Percentiles rank a stretch among this genome's conserved stretches.
Evolutionary conservation across 2,888 invertebrate species (phyloP).

Genomic region (Cryptus armator): DNA sequence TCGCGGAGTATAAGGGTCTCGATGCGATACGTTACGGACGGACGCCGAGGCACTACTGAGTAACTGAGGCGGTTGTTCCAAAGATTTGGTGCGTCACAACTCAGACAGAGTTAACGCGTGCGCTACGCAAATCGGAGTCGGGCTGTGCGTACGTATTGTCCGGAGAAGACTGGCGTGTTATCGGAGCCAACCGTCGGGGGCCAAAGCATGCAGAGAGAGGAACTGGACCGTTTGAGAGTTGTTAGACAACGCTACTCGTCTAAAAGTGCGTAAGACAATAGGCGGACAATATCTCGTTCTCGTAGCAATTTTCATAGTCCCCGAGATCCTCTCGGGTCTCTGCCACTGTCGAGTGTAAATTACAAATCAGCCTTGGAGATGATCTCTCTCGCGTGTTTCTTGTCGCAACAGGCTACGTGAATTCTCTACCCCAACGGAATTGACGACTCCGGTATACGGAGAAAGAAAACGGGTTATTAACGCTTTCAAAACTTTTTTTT

Average conservation of each 20-base stretch:
- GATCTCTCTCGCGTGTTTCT: slow-evolving; percentile 61
- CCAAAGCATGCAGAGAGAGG: slow-evolving; percentile 33
- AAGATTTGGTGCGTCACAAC: slow-evolving; percentile 13
- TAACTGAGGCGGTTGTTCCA: slow-evolving; percentile 15
- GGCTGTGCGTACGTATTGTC: slow-evolving; percentile 37
- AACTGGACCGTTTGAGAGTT: slow-evolving; percentile 62
- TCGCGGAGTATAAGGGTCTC: too few relatives aligned
- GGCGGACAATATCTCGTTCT: slow-evolving; percentile 36
- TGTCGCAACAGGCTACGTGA: slow-evolving; percentile 44
- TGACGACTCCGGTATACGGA: not conserved
- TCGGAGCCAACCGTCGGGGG: slow-evolving; percentile 68
- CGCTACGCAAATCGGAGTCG: slow-evolving; percentile 58
- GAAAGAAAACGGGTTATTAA: not conserved
- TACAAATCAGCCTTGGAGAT: slow-evolving; percentile 70
- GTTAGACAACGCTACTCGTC: slow-evolving; percentile 44
- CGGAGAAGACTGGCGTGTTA: slow-evolving; percentile 50
- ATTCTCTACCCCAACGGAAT: slow-evolving; percentile 17
- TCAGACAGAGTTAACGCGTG: slow-evolving; percentile 29
- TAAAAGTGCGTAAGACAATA: slow-evolving; percentile 66
- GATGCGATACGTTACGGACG: slow-evolving; percentile 32
- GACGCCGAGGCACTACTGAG: slow-evolving; percentile 55
- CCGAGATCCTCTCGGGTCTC: slow-evolving; percentile 55
- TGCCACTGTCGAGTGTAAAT: slow-evolving; percentile 66
- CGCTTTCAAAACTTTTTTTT: slow-evolving; percentile 21
- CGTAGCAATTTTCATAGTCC: slow-evolving; percentile 31